phyloP scores from a whole-genome alignment of 2,888 invertebrate species.

The Standfussiana lucernea region DNA sequence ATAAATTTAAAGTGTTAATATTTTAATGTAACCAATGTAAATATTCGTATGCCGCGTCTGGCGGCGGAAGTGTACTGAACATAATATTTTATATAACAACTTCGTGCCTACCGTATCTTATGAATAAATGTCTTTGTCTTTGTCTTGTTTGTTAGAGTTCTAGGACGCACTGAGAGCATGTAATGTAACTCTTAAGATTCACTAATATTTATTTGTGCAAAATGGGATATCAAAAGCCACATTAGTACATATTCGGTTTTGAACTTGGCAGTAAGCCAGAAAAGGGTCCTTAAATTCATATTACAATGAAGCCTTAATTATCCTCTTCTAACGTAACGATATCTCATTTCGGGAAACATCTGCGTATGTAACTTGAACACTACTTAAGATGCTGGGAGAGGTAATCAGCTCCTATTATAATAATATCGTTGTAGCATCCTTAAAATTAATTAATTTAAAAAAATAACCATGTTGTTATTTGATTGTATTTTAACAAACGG shows the following conservation, averaged over 20 bases:
- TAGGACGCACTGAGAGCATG: no score
- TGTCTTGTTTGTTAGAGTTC: no score
- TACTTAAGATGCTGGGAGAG: not conserved
- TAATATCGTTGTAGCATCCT: not conserved
- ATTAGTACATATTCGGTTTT: not conserved
- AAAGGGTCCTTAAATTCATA: slow-evolving; percentile 1
- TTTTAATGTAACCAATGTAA: no score
- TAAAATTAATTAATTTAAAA: slow-evolving; percentile 13
- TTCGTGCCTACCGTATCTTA: no score
- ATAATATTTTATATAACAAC: no score
- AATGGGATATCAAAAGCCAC: not conserved
- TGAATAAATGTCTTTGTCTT: no score
- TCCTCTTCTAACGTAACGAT: not conserved
- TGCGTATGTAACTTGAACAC: slow-evolving; percentile 7
- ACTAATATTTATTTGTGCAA: no score
- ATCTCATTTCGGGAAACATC: not conserved
- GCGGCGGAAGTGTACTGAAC: no score
- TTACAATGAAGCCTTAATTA: slow-evolving; percentile 15
- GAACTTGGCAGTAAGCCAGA: slow-evolving; percentile 6
- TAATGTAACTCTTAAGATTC: no score
- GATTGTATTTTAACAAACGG: not conserved
- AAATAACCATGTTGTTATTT: not conserved
- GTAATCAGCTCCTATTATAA: not conserved
- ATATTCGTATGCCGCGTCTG: no score
- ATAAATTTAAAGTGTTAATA: no score